Base-by-base conservation (phyloP, 2,113 vertebrate species). In the Tympanuchus pallidicinctus region DNA sequence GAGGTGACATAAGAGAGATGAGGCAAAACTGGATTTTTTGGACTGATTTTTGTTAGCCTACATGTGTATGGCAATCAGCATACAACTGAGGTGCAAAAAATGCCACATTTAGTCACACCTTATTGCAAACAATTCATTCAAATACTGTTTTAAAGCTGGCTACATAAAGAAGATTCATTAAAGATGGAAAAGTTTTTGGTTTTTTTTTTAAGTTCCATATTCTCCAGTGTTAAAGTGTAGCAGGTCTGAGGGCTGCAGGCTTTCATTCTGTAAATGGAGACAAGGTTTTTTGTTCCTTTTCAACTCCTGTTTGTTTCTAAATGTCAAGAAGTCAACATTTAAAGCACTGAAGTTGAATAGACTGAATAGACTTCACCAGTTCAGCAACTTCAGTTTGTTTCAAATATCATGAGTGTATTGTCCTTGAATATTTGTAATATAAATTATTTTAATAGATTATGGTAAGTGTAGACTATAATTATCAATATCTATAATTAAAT, bases 401-500 rank as follows among this genome's bases (percentile, higher is more conserved):
- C 56, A 78, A 40, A 45, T 84, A 40, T 30, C 42, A 47, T 92
- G 76, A 75, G 5, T 27, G 17, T 86, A 56, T 94, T 78, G 90
- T 94, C 72, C 69, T 86, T 78, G 77, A 94, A 86, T 89, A 81
- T 86, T 92, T 88, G 76, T 94, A 88, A 86, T 88, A 92, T 52
- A 72, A 88, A 88, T 96, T 86, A 93, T 92, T 96, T 86, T 72
- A 88, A 72, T 93, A 82, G 76, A 78, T 92, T 67, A 80, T 91
- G 8, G n/a, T 80, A 92, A 86, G 38, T n/a, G 52, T 77, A 94
- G 87, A 52, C 71, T 82, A 6, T 87, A 92, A 94, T 97, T 91
- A 83, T 81, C 69, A 88, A 52, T 93, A 91, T 85, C 82, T 94
- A n/a, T 95, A 94, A 95, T 96, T 94, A 89, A 91, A 83, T 67